Evolutionary conservation across 2,888 invertebrate genomes (phyloP).

Genomic region (Drosophila buzzatii): DNA sequence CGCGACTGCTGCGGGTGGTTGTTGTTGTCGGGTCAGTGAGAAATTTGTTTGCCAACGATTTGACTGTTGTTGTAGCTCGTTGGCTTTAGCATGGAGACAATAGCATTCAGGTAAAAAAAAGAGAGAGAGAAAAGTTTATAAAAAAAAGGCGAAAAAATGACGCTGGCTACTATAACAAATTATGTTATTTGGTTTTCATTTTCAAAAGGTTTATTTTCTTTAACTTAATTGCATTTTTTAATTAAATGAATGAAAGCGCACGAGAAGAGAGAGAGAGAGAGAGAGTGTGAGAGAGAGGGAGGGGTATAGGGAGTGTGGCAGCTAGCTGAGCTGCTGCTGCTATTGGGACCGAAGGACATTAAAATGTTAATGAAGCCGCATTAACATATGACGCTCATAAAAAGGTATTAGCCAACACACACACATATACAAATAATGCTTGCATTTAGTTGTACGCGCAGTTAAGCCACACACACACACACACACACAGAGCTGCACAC

Average conservation of each 20-base stretch:
- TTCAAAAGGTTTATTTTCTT: constrained; percentile 52
- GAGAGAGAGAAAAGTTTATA: neutral
- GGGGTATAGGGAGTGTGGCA: neutral
- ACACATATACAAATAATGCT: constrained; percentile 21
- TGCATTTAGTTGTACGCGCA: constrained; percentile 57
- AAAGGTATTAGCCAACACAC: constrained; percentile 71
- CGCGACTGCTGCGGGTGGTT: constrained; percentile 34
- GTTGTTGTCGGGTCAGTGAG: constrained; percentile 38
- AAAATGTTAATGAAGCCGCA: constrained; percentile 81
- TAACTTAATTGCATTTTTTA: constrained; percentile 77
- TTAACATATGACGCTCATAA: constrained; percentile 80
- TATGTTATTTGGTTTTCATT: constrained; percentile 52
- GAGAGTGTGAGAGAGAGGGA: neutral
- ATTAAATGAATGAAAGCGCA: constrained; percentile 52
- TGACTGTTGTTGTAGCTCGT: constrained; percentile 16
- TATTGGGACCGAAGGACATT: constrained; percentile 63
- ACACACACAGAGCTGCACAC: neutral
- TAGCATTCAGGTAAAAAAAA: constrained; percentile 6
- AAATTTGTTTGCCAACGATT: constrained; percentile 48
- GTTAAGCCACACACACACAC: constrained; percentile 47
- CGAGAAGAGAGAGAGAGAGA: neutral
- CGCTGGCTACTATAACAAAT: constrained; percentile 35
- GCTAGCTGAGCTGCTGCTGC: constrained; percentile 20
- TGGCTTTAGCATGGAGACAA: constrained; percentile 27
- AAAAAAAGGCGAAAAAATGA: constrained; percentile 6